phyloP scores from a whole-genome alignment of 2,888 invertebrate species.

The Scaptodrosophila latifasciaeformis region DNA sequence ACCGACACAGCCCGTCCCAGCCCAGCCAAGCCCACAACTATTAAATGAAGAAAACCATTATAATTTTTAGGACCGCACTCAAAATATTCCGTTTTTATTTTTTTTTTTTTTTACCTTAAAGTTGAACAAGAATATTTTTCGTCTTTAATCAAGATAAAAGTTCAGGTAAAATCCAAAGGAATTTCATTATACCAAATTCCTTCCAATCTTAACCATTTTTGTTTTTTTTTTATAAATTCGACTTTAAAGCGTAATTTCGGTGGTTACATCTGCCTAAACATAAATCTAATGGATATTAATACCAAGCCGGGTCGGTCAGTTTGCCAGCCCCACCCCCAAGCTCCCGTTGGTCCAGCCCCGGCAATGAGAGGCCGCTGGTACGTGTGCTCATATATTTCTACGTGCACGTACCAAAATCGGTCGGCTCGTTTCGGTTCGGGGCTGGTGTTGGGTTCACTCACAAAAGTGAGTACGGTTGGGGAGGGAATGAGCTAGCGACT shows the following conservation, averaged over 20 bases:
- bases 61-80: too few relatives aligned
- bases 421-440: not conserved
- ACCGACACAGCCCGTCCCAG: not conserved
- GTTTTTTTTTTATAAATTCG: too few relatives aligned
- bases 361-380: constrained; percentile 27
- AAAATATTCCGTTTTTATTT: too few relatives aligned
- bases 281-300: constrained; percentile 68
- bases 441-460: not conserved
- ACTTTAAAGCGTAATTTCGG: constrained; percentile 65
- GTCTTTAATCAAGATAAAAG: too few relatives aligned
- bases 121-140: too few relatives aligned
- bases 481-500: constrained; percentile 29
- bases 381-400: constrained; percentile 56
- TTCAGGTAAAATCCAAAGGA: too few relatives aligned
- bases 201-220: too few relatives aligned
- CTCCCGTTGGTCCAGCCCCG: constrained; percentile 1
- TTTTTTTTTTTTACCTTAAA: too few relatives aligned
- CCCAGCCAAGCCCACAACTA: not conserved
- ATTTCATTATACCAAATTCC: too few relatives aligned
- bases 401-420: constrained; percentile 33
- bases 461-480: not conserved
- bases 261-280: constrained; percentile 63
- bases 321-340: too few relatives aligned
- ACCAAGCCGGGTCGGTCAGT: constrained; percentile 31
- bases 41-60: too few relatives aligned